phyloP scores from a whole-genome alignment of 2,888 invertebrate genomes.

The Hermodice carunculata region DNA sequence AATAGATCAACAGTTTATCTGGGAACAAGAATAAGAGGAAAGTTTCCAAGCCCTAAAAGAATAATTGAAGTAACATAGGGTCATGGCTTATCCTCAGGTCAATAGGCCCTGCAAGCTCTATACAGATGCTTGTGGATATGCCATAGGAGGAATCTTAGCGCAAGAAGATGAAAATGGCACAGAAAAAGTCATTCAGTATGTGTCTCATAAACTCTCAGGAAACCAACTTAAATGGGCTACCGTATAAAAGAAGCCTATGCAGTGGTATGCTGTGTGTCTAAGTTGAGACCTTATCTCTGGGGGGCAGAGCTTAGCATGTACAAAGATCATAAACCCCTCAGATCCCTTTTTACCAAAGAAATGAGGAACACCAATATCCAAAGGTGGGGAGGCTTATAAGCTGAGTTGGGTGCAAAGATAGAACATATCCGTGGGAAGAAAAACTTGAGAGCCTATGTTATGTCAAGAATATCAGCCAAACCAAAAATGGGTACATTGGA shows the following conservation, averaged over 20 bases:
- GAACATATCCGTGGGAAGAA: neutral
- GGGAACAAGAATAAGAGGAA: constrained; percentile 1
- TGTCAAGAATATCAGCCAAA: neutral
- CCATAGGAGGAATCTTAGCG: constrained; percentile 1
- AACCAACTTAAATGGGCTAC: constrained; percentile 1
- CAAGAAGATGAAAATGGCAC: neutral
- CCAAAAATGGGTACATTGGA: neutral
- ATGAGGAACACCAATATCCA: constrained; percentile 16
- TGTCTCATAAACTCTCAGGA: neutral
- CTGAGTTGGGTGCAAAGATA: constrained; percentile 14
- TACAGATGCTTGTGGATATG: constrained; percentile 6
- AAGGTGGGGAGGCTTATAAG: constrained; percentile 9
- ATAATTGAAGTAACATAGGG: neutral
- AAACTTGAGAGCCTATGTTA: constrained; percentile 11
- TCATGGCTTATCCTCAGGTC: constrained; percentile 1
- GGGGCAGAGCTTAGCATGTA: neutral
- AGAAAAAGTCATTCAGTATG: constrained; percentile 3
- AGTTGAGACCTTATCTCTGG: constrained; percentile 14
- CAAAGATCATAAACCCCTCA: constrained; percentile 22
- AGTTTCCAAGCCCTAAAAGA: constrained; percentile 2
- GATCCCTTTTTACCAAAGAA: constrained; percentile 1
- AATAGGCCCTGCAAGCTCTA: constrained; percentile 6
- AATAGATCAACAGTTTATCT: neutral
- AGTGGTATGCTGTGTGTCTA: neutral
- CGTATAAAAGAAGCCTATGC: constrained; percentile 16